These are phyloP conservation scores for Vireo altiloquus DNA, from an alignment of 2,113 vertebrate species.

Conservation along the genomic window DNA sequence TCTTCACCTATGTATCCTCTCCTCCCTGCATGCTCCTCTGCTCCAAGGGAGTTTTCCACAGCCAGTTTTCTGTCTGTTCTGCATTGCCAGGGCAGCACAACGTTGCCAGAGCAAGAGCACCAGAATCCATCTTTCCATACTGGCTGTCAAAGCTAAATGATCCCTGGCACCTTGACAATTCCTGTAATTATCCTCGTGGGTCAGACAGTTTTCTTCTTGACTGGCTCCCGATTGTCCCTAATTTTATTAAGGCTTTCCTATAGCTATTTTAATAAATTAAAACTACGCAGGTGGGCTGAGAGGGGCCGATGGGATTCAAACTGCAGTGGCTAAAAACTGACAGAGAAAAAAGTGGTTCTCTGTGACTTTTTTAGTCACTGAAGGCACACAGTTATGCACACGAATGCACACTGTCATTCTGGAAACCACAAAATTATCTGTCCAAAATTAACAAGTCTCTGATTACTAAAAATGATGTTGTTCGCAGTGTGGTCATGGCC, in stretches of 20 bases:
- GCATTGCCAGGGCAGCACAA: not conserved
- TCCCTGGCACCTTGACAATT: not conserved
- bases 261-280: slow-evolving; percentile 14
- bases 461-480: not conserved
- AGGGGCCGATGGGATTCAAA: not conserved
- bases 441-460: not conserved
- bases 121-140: slow-evolving; percentile 1
- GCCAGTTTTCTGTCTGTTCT: not conserved
- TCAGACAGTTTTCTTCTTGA: not conserved
- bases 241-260: slow-evolving; percentile 5
- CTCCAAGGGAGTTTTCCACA: not conserved
- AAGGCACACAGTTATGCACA: not conserved
- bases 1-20: not conserved
- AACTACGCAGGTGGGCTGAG: not conserved
- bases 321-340: not conserved
- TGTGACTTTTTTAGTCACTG: not conserved
- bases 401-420: not conserved
- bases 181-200: not conserved
- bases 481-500: not conserved
- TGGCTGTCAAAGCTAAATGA: slow-evolving; percentile 1
- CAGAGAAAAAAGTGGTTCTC: not conserved
- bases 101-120: not conserved
- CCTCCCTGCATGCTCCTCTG: not conserved
- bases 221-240: not conserved
- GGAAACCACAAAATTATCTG: not conserved